Percentiles rank a stretch among this genome's conserved stretches.
Evolutionary conservation across 1,140 invertebrate genomes (phyloP).

Genomic region (Macrobrachium nipponense): DNA sequence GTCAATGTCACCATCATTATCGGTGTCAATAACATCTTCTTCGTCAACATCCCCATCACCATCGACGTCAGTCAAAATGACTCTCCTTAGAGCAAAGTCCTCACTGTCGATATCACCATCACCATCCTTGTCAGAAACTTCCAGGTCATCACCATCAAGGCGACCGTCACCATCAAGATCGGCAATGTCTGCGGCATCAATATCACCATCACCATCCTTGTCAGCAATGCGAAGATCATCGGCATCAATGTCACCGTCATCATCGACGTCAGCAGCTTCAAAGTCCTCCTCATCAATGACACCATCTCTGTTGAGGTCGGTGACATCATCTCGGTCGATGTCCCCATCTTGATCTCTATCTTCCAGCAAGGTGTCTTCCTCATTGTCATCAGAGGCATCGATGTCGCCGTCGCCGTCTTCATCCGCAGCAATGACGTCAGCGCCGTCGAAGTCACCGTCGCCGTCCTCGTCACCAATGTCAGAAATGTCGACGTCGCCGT

Average conservation of each 20-base stretch:
- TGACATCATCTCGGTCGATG: conserved; percentile 46
- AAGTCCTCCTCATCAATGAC: conserved; percentile 54
- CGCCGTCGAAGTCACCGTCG: conserved; percentile 60
- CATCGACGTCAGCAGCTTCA: conserved; percentile 48
- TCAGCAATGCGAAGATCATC: conserved; percentile 53
- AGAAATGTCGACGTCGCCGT: conserved; percentile 58
- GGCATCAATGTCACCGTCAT: conserved; percentile 58
- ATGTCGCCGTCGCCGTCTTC: conserved; percentile 62
- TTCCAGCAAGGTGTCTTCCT: conserved; percentile 47
- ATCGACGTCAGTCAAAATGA: conserved; percentile 55
- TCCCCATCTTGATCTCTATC: conserved; percentile 53
- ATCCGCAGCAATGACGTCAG: conserved; percentile 60
- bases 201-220: conserved; percentile 57
- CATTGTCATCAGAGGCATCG: conserved; percentile 59
- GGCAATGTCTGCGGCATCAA: conserved; percentile 52
- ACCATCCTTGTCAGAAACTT: conserved; percentile 54
- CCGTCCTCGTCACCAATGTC: conserved; percentile 62
- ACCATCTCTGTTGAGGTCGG: conserved; percentile 56
- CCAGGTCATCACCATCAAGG: conserved; percentile 56
- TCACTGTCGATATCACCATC: conserved; percentile 51
- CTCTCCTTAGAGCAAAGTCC: conserved; percentile 6
- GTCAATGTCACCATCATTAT: conserved; percentile 62
- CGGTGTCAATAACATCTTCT: conserved; percentile 57
- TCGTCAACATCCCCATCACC: conserved; percentile 57
- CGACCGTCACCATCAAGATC: conserved; percentile 60